Evolutionary conservation across 2,888 invertebrate genomes (phyloP), one percentile per base, ranked within the genome.

Genomic region (Boloria euphrosyne): DNA sequence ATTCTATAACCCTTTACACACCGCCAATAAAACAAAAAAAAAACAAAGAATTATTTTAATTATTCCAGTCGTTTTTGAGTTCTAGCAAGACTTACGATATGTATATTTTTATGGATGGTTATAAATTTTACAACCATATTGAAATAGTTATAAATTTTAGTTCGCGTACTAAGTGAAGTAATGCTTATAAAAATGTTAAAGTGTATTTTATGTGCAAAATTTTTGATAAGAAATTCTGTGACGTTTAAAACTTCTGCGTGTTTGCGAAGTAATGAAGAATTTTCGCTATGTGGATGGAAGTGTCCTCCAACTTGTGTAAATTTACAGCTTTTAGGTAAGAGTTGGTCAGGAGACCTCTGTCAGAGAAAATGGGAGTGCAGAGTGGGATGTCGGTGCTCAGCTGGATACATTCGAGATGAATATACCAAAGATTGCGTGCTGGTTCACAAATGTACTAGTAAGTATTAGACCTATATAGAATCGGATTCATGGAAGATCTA

Each of bases 251-350:
- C 83, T 3, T 89, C 90, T 0, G 77, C 76, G 14, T 91, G 91
- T 73, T 58, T 81, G 46, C 74, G 74, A 0, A 66, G 76, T 0
- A 72, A 90, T 49, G 89, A 91, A 65, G 86, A 88, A 73, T 92
- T 83, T 67, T 84, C 91, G 0, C 71, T 91, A 0, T 92, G 91
- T 49, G 86, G 82, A 0, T 87, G 86, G 88, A 82, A 76, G 63
- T 92, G 92, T 72, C 89, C 90, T 0, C 80, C 89, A 0, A 90
- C 91, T 14, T 92, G 91, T 71, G 80, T 92, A 0, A 92, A 91
- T 67, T 69, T 89, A 66, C 77, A 74, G 18, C 65, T 87, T 43
- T 58, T 90, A 60, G 62, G 75, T 0, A 57, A 14, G 55, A 74
- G 69, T 0, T 38, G 7, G 31, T 38, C 31, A 1, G 61, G 67